phyloP scores from a whole-genome alignment of 2,888 invertebrate species.

The Pegoplata infirma region DNA sequence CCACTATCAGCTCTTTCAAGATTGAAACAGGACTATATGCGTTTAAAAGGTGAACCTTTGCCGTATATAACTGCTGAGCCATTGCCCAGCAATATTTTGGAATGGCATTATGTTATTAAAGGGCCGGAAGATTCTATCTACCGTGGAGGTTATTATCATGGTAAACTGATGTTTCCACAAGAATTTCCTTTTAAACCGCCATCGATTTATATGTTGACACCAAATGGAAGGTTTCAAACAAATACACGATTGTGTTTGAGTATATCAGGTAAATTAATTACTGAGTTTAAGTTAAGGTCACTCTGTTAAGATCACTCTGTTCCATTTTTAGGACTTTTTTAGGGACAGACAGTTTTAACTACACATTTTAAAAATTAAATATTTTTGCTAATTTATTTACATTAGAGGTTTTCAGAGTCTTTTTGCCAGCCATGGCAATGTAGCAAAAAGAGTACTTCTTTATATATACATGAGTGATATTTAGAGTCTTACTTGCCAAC shows the following conservation, averaged over 20 bases:
- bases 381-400: too few relatives aligned
- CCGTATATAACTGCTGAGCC: conserved; percentile 98
- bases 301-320: too few relatives aligned
- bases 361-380: too few relatives aligned
- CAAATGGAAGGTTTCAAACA: conserved; percentile 95
- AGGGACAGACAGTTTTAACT: too few relatives aligned
- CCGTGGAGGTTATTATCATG: conserved; percentile 94
- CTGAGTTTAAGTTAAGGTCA: too few relatives aligned
- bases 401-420: too few relatives aligned
- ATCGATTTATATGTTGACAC: conserved; percentile 99
- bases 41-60: conserved; percentile 96
- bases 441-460: too few relatives aligned
- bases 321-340: too few relatives aligned
- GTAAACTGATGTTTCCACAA: conserved; percentile 95
- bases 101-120: conserved; percentile 98
- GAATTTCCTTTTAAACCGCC: conserved; percentile 99
- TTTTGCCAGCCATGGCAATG: too few relatives aligned
- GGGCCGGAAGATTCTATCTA: conserved; percentile 98
- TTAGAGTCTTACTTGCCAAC: too few relatives aligned
- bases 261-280: conserved; percentile 82
- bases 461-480: too few relatives aligned
- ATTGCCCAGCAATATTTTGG: conserved; percentile 95
- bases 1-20: conserved; percentile 87
- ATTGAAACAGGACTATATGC: conserved; percentile 96
- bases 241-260: conserved; percentile 96